Conservation (phyloP, 2,888 invertebrate genomes). For the Alviniconcha strummeri region DNA sequence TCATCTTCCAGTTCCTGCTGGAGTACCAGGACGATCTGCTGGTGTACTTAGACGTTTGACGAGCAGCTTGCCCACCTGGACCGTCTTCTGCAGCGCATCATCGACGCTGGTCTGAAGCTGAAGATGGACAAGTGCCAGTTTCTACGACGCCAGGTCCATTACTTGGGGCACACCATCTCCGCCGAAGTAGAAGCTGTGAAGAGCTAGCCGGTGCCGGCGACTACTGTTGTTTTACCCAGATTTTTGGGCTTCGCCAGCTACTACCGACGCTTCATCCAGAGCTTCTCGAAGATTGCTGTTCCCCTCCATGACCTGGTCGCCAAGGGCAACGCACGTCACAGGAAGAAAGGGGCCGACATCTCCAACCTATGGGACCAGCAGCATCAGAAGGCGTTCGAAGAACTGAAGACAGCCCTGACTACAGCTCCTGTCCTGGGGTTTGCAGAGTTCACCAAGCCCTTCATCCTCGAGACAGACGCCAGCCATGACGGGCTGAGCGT, state of each 20-base stretch:
- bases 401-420: too few relatives aligned
- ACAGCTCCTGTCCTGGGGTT: too few relatives aligned
- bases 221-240: not conserved
- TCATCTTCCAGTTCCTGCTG: conserved; percentile 26
- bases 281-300: conserved; percentile 38
- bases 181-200: conserved; percentile 19
- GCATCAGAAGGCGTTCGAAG: not conserved
- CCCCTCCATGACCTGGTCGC: conserved; percentile 38
- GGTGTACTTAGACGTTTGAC: conserved; percentile 38
- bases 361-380: not conserved
- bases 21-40: conserved; percentile 36
- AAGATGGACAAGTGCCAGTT: conserved; percentile 45
- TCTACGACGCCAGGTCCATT: conserved; percentile 27
- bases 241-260: conserved; percentile 44
- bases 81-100: conserved; percentile 38
- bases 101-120: conserved; percentile 40
- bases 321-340: conserved; percentile 35
- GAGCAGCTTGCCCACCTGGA: conserved; percentile 45
- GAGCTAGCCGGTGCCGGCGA: conserved; percentile 29
- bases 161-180: conserved; percentile 40
- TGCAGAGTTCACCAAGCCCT: too few relatives aligned
- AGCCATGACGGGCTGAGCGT: too few relatives aligned
- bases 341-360: conserved; percentile 23
- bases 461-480: too few relatives aligned
- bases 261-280: conserved; percentile 40